Conservation (phyloP, 2,113 vertebrate species). For the Gila orcuttii region DNA sequence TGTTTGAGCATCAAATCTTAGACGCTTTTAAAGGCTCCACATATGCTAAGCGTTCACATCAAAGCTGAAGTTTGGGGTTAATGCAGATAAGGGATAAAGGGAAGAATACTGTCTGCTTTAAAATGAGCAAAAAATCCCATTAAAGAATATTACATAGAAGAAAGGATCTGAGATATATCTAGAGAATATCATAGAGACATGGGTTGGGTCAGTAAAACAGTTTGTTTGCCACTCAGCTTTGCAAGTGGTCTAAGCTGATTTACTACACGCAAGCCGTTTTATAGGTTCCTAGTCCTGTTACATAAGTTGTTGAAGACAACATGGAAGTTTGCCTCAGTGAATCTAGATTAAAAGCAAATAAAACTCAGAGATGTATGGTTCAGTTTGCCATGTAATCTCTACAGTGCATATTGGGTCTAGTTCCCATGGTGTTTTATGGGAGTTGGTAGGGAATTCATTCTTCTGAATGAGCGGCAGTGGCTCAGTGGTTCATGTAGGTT, state of each 20-base stretch:
- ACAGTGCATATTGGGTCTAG: conserved; percentile 7
- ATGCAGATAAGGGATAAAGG: not conserved
- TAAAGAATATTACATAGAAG: not conserved
- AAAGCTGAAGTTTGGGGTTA: not conserved
- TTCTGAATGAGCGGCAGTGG: too few species aligned
- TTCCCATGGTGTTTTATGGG: conserved; percentile 27
- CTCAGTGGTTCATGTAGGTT: too few species aligned
- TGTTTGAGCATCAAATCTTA: too few species aligned
- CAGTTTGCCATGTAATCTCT: not conserved
- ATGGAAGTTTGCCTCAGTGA: not conserved
- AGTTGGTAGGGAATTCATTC: conserved; percentile 4
- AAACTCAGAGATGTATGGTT: not conserved
- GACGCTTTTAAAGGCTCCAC: too few species aligned
- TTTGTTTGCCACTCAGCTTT: not conserved
- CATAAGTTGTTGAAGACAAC: conserved; percentile 13
- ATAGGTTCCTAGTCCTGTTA: conserved; percentile 64
- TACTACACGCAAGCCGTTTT: conserved; percentile 33
- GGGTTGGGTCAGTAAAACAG: not conserved
- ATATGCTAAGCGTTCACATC: not conserved
- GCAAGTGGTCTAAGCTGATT: conserved; percentile 20
- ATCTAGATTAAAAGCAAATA: conserved; percentile 8
- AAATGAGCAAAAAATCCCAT: not conserved
- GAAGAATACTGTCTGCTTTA: not conserved
- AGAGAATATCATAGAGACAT: not conserved
- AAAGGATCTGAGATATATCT: not conserved